Evolutionary conservation across 2,797 vertebrate genomes (phyloP).

Genomic region (Enteromius thamalakanensis): DNA sequence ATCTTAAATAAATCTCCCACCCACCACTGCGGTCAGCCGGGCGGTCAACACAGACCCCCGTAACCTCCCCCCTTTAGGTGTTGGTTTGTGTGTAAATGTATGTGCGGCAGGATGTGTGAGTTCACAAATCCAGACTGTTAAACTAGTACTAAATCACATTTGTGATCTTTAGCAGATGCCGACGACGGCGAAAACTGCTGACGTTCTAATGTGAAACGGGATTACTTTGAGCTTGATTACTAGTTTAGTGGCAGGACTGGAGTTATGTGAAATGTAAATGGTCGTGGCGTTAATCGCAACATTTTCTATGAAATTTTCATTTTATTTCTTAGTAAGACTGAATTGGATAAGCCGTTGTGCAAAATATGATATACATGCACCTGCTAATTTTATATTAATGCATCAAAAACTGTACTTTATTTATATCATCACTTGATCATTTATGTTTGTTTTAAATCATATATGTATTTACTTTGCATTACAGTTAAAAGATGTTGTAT

Average conservation of each 20-base stretch:
- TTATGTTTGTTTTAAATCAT: not conserved
- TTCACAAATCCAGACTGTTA: constrained; percentile 21
- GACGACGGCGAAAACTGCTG: not conserved
- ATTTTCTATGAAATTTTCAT: not conserved
- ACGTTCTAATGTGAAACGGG: not conserved
- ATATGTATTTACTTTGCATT: not conserved
- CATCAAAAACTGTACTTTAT: not conserved
- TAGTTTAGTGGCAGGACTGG: not conserved
- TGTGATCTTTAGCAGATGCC: not conserved
- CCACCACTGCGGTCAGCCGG: constrained; percentile 73
- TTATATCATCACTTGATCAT: not conserved
- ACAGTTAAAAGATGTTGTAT: not conserved
- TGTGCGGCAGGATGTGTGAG: constrained; percentile 61
- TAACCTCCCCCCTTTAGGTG: not conserved
- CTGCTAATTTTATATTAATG: not conserved
- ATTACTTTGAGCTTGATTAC: constrained; percentile 8
- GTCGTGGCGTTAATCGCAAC: not conserved
- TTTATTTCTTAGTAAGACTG: not conserved
- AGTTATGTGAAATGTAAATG: not conserved
- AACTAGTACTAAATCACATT: constrained; percentile 10
- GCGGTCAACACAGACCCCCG: constrained; percentile 56
- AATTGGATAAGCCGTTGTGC: not conserved
- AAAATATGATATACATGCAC: not conserved
- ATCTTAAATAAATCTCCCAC: constrained; percentile 71
- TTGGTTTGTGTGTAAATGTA: constrained; percentile 39